Evolutionary conservation across 2,888 invertebrate species (phyloP).

Genomic region (Masnerella sp.): DNA sequence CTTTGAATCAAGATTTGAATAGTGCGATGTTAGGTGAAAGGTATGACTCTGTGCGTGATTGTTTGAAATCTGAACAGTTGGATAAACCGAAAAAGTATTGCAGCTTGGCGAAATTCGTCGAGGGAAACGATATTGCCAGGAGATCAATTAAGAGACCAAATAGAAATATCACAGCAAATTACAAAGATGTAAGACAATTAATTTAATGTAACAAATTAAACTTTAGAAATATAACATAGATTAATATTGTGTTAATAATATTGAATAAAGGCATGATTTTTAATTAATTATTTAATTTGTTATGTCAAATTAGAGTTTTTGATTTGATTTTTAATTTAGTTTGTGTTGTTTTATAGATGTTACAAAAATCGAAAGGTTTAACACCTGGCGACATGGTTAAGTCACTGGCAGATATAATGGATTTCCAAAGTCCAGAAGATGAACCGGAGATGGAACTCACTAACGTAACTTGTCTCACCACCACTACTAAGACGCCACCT

Average conservation of each 20-base stretch:
- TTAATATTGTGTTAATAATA: too few relatives aligned
- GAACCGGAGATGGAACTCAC: slow-evolving; percentile 60
- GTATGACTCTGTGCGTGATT: slow-evolving; percentile 81
- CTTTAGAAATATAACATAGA: too few relatives aligned
- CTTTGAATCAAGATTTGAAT: slow-evolving; percentile 83
- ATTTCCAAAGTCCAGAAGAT: neutral
- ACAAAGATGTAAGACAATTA: slow-evolving; percentile 68
- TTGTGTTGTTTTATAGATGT: slow-evolving; percentile 16
- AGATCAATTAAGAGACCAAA: slow-evolving; percentile 83
- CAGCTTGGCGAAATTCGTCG: slow-evolving; percentile 89
- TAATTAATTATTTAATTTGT: too few relatives aligned
- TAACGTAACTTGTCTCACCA: slow-evolving; percentile 68
- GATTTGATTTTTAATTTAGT: too few relatives aligned
- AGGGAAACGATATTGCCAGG: slow-evolving; percentile 89
- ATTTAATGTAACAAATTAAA: too few relatives aligned
- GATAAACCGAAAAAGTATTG: slow-evolving; percentile 84
- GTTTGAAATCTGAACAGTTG: slow-evolving; percentile 78
- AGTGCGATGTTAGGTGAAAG: slow-evolving; percentile 84
- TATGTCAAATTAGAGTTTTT: too few relatives aligned
- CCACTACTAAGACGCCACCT: slow-evolving; percentile 65
- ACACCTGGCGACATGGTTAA: slow-evolving; percentile 16
- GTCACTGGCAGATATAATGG: neutral
- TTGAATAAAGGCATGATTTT: too few relatives aligned
- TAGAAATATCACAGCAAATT: slow-evolving; percentile 56
- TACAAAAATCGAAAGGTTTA: slow-evolving; percentile 19